phyloP scores from a whole-genome alignment of 2,113 vertebrate species.

The Pampusana beccarii region DNA sequence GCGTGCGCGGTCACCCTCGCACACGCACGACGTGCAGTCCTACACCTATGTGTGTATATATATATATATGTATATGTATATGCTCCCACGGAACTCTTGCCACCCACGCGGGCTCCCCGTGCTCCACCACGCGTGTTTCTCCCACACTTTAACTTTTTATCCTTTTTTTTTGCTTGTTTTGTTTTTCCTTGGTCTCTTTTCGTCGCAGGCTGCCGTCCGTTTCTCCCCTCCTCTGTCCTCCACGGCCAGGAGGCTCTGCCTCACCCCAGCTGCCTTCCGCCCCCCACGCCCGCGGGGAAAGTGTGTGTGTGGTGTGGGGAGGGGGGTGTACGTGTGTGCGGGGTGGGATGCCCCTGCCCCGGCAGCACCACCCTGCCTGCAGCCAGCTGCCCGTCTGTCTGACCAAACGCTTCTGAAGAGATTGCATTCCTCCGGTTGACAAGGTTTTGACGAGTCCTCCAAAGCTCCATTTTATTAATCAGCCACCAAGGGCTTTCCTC shows the following conservation, averaged over 20 bases:
- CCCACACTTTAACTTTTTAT: too few species aligned
- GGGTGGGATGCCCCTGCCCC: not conserved
- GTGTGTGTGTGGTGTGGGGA: not conserved
- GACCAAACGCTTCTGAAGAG: not conserved
- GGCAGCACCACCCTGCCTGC: not conserved
- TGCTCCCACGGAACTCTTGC: not conserved
- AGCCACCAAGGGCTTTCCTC: not conserved
- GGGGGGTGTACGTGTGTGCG: not conserved
- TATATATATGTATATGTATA: not conserved
- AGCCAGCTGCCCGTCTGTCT: not conserved
- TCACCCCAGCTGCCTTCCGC: not conserved
- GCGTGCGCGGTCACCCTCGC: not conserved
- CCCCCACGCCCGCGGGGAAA: not conserved
- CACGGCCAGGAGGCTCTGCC: not conserved
- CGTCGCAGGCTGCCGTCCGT: not conserved
- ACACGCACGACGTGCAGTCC: not conserved
- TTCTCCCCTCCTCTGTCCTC: not conserved
- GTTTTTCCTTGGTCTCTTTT: not conserved
- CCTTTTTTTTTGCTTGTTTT: too few species aligned
- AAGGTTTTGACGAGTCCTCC: not conserved
- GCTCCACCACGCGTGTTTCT: not conserved
- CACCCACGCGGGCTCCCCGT: not conserved
- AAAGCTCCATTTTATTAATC: not conserved
- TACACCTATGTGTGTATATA: accelerated
- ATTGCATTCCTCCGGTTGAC: constrained; percentile 14